Conservation (phyloP, 30 jellyfish, hydroid and myxozoan species). For the Cassiopea andromeda region DNA sequence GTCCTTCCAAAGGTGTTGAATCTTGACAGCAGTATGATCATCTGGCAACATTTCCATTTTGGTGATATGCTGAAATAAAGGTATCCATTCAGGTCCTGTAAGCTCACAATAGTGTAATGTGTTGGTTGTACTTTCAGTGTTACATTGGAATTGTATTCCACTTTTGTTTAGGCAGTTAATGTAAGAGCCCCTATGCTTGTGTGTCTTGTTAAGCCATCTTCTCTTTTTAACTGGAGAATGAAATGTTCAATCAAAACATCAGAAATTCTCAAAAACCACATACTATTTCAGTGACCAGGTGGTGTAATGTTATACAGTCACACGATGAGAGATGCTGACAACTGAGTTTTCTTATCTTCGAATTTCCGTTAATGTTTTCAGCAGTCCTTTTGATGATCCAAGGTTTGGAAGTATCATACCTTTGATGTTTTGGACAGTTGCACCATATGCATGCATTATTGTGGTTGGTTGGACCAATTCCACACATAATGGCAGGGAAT, state of each 20-base stretch:
- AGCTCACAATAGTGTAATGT: no score
- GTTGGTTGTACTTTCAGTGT: no score
- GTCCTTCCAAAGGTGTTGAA: background rate
- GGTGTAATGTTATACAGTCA: background rate
- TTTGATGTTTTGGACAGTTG: slow-evolving; percentile 4
- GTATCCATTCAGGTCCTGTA: no score
- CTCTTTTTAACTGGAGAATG: background rate
- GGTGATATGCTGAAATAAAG: no score
- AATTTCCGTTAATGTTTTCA: background rate
- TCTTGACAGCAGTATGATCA: background rate
- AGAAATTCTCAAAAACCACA: background rate
- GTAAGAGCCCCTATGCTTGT: background rate
- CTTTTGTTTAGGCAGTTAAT: background rate
- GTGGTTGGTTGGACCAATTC: slow-evolving; percentile 59
- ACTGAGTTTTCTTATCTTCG: background rate
- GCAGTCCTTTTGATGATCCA: background rate
- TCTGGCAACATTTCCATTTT: background rate
- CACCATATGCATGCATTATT: slow-evolving; percentile 57
- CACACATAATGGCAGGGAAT: slow-evolving; percentile 3
- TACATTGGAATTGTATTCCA: background rate
- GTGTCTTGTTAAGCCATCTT: no score
- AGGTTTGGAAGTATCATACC: background rate
- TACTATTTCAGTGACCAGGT: background rate
- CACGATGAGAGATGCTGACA: background rate
- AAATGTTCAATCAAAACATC: background rate